Percentiles rank a stretch among this genome's conserved stretches.
These are phyloP conservation scores for Pseudococcus longispinus DNA, from an alignment of 2,888 invertebrate species.

Conservation along the genomic window DNA sequence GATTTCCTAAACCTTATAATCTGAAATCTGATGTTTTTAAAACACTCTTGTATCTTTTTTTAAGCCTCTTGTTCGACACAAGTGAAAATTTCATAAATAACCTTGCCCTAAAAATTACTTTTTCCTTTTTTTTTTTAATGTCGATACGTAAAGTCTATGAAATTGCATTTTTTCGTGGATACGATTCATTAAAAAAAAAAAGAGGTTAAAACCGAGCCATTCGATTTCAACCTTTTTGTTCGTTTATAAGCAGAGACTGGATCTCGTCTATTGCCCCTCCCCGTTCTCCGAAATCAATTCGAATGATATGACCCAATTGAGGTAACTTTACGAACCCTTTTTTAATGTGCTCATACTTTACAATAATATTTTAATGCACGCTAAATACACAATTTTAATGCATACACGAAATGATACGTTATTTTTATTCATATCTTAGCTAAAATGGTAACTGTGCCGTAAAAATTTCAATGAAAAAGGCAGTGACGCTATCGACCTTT, in stretches of 20 bases:
- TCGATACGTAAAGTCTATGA: background rate
- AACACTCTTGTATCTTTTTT: background rate
- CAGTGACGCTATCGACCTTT: background rate
- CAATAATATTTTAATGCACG: background rate
- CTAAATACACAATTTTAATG: background rate
- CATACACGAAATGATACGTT: background rate
- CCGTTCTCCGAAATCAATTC: background rate
- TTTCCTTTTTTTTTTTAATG: no score
- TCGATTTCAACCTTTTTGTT: no score
- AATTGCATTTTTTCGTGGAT: background rate
- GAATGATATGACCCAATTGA: background rate
- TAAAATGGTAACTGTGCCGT: slow-evolving; percentile 19
- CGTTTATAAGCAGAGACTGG: background rate
- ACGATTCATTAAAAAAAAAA: no score
- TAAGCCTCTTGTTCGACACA: background rate
- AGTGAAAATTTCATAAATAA: background rate
- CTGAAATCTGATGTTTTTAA: background rate
- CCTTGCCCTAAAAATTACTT: background rate
- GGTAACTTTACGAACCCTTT: background rate
- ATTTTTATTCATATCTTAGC: background rate
- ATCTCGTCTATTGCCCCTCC: background rate
- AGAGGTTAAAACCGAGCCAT: background rate
- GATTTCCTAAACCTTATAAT: background rate
- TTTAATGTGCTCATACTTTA: background rate
- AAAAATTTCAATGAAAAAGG: slow-evolving; percentile 26